phyloP scores from a whole-genome alignment of 2,113 vertebrate genomes.

The Caranx ignobilis region DNA sequence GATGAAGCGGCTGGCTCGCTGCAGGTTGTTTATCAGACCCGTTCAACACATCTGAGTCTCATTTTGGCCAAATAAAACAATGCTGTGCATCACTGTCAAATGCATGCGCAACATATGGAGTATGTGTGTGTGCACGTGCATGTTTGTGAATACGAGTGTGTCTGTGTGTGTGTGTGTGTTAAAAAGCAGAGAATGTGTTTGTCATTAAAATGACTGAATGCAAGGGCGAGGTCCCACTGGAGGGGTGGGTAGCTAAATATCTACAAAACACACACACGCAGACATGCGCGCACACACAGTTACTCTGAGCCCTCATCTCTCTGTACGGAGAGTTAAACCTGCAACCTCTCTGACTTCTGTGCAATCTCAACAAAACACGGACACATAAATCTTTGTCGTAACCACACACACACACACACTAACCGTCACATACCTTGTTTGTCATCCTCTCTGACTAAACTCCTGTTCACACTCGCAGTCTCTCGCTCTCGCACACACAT shows the following conservation, averaged over 20 bases:
- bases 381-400: slow-evolving; percentile 18
- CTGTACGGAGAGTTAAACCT: slow-evolving; percentile 27
- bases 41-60: slow-evolving; percentile 76
- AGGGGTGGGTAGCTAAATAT: slow-evolving; percentile 50
- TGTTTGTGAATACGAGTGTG: slow-evolving; percentile 14
- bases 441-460: slow-evolving; percentile 28
- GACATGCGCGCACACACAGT: slow-evolving; percentile 7
- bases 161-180: slow-evolving; percentile 31
- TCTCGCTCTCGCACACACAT: neutral
- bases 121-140: slow-evolving; percentile 46
- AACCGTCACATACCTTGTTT: slow-evolving; percentile 40
- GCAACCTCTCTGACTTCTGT: slow-evolving; percentile 16
- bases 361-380: slow-evolving; percentile 6
- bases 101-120: slow-evolving; percentile 62
- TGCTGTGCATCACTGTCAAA: slow-evolving; percentile 72
- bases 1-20: slow-evolving; percentile 62
- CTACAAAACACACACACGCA: slow-evolving; percentile 5
- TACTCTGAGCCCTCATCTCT: slow-evolving; percentile 26
- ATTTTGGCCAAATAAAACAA: slow-evolving; percentile 74
- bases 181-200: slow-evolving; percentile 73
- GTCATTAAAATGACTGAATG: slow-evolving; percentile 78
- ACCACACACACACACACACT: neutral
- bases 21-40: slow-evolving; percentile 74
- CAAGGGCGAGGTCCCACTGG: slow-evolving; percentile 65
- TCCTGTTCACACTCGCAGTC: slow-evolving; percentile 27